Conservation (phyloP, 2,888 invertebrate genomes). For the Cataglyphis cursor region DNA sequence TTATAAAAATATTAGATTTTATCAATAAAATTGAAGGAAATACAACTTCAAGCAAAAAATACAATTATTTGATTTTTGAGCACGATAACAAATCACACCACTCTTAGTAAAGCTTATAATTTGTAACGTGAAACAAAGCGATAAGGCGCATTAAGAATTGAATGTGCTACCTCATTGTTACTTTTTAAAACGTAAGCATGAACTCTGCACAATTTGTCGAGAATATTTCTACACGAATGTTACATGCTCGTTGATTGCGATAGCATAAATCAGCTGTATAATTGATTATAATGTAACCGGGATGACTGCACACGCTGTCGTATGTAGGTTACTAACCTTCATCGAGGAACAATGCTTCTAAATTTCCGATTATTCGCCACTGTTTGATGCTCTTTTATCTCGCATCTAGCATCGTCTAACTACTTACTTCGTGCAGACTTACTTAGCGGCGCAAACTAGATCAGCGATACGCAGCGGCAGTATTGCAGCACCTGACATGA, state of each 20-base stretch:
- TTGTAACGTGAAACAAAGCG: not conserved
- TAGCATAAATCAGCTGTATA: slow-evolving; percentile 37
- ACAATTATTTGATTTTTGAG: not conserved
- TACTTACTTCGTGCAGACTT: slow-evolving; percentile 26
- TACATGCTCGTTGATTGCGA: slow-evolving; percentile 28
- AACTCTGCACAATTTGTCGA: slow-evolving; percentile 15
- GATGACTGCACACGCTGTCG: slow-evolving; percentile 31
- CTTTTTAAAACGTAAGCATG: slow-evolving; percentile 8
- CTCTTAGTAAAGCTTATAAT: not conserved
- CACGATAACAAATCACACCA: not conserved
- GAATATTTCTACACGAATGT: slow-evolving; percentile 7
- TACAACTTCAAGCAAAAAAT: not conserved
- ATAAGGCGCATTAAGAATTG: not conserved
- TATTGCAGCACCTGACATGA: slow-evolving; percentile 33
- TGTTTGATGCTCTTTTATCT: slow-evolving; percentile 43
- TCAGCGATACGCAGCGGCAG: slow-evolving; percentile 18
- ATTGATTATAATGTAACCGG: slow-evolving; percentile 38
- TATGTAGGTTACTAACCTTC: slow-evolving; percentile 23
- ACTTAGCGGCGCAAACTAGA: slow-evolving; percentile 39
- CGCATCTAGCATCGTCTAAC: slow-evolving; percentile 21
- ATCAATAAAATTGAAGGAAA: not conserved
- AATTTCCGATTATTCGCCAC: slow-evolving; percentile 27
- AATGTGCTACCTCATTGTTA: not conserved
- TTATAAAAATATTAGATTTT: not conserved
- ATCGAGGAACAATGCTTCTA: slow-evolving; percentile 20